phyloP scores from a whole-genome alignment of 2,797 vertebrate genomes.

The Botia kubotai region DNA sequence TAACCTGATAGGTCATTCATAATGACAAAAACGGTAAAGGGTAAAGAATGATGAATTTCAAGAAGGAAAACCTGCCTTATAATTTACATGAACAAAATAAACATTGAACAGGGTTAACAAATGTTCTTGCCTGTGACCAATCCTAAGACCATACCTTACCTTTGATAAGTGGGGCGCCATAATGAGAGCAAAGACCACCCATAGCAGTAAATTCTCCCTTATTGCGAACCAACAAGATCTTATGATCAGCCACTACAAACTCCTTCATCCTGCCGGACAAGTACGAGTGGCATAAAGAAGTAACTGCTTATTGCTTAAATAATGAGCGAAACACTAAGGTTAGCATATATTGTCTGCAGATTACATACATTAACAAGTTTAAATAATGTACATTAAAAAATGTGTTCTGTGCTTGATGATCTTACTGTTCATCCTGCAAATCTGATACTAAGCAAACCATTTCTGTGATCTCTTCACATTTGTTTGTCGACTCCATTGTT shows the following conservation, averaged over 20 bases:
- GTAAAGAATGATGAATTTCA: not conserved
- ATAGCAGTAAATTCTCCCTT: conserved; percentile 79
- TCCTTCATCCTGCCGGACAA: conserved; percentile 80
- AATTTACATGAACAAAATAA: not conserved
- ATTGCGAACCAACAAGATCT: conserved; percentile 81
- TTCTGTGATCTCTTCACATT: conserved; percentile 66
- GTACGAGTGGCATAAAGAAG: not conserved
- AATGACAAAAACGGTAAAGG: conserved; percentile 4
- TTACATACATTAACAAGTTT: not conserved
- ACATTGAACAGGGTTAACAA: not conserved
- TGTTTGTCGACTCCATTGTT: conserved; percentile 38
- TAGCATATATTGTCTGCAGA: not conserved
- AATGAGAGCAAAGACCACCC: conserved; percentile 85
- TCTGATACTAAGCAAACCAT: conserved; percentile 83
- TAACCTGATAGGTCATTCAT: not conserved
- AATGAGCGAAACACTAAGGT: not conserved
- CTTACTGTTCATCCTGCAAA: conserved; percentile 86
- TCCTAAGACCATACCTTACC: conserved; percentile 69
- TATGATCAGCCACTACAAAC: conserved; percentile 76
- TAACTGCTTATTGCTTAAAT: not conserved
- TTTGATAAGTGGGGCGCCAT: conserved; percentile 83
- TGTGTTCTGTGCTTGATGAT: conserved; percentile 29
- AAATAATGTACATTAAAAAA: not conserved
- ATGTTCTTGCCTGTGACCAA: not conserved
- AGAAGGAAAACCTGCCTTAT: not conserved